phyloP scores from a whole-genome alignment of 2,888 invertebrate species.

The Apamea sordens region DNA sequence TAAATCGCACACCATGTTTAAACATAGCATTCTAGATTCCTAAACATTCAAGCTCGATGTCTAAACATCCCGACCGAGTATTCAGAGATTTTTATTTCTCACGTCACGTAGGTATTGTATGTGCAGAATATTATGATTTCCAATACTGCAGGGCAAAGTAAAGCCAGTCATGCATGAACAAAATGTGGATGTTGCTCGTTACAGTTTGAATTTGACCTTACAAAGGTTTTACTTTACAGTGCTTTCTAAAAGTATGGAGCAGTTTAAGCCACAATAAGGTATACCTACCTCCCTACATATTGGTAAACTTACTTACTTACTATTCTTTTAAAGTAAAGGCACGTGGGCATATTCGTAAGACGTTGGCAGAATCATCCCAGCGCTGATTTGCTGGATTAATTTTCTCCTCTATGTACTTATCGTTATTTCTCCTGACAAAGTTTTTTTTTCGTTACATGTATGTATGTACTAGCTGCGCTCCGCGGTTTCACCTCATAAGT shows the following conservation, averaged over 20 bases:
- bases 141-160: constrained; percentile 67
- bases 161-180: constrained; percentile 66
- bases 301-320: neutral
- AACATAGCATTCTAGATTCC: constrained; percentile 33
- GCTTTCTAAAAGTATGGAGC: constrained; percentile 9
- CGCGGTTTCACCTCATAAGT: no score
- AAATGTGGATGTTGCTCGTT: constrained; percentile 58
- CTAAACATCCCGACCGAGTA: constrained; percentile 50
- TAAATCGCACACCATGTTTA: constrained; percentile 46
- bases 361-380: neutral
- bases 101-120: constrained; percentile 69
- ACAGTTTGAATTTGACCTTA: constrained; percentile 33
- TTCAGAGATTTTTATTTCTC: constrained; percentile 61
- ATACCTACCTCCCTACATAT: neutral
- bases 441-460: no score
- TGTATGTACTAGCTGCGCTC: no score
- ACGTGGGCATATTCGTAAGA: neutral
- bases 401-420: neutral
- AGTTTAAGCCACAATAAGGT: neutral
- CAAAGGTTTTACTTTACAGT: constrained; percentile 22
- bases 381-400: neutral
- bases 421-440: no score
- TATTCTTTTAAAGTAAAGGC: neutral
- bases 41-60: constrained; percentile 49
- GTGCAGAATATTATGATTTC: constrained; percentile 70